A percentile compares a stretch with the other conserved stretches of the same genome.
phyloP scores from a whole-genome alignment of 1,140 invertebrate genomes.

The Calliopsis andreniformis region DNA sequence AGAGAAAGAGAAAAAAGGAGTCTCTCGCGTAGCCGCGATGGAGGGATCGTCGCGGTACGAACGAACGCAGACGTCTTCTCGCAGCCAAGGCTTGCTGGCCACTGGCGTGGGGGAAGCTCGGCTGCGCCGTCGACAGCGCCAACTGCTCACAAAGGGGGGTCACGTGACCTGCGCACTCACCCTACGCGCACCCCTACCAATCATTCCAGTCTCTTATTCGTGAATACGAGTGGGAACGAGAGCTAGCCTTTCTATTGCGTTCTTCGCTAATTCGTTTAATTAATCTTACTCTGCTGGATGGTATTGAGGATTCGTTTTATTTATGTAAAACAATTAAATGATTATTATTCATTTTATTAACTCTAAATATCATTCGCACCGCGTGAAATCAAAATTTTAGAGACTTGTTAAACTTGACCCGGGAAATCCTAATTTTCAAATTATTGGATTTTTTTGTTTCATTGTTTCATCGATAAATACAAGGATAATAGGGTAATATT shows the following conservation, averaged over 20 bases:
- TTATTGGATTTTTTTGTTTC: not conserved
- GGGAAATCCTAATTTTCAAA: not conserved
- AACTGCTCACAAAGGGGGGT: conserved; percentile 56
- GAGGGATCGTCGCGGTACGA: conserved; percentile 61
- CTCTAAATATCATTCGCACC: not conserved
- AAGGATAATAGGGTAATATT: conserved; percentile 12
- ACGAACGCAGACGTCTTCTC: conserved; percentile 65
- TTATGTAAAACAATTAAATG: not conserved
- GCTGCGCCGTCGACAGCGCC: conserved; percentile 40
- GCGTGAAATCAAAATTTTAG: not conserved
- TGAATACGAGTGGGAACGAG: not conserved
- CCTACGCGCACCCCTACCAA: conserved; percentile 17
- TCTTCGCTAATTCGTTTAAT: not conserved
- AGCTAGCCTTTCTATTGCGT: not conserved
- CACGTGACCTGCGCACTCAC: conserved; percentile 57
- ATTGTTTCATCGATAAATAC: too few species aligned
- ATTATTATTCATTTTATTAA: not conserved
- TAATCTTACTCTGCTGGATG: not conserved
- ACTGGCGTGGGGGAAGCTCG: conserved; percentile 58
- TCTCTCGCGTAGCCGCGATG: conserved; percentile 67
- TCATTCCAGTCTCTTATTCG: conserved; percentile 5
- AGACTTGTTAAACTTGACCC: too few species aligned
- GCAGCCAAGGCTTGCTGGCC: conserved; percentile 74
- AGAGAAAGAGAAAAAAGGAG: conserved; percentile 57
- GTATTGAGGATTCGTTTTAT: not conserved